Base-by-base conservation (phyloP, 2,113 vertebrate species). In the Dissostichus mawsoni region DNA sequence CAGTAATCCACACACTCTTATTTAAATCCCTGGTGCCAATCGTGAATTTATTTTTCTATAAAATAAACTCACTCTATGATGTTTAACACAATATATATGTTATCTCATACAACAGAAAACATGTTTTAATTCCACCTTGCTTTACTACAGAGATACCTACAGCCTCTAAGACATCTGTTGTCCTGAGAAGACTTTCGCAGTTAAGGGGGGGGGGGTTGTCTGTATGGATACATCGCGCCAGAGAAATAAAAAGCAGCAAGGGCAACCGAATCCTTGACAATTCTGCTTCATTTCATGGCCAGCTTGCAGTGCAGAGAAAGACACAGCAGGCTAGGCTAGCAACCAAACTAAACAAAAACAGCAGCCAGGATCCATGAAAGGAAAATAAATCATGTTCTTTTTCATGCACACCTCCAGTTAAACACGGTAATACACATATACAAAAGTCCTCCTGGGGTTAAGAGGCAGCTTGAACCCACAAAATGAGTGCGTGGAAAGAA, bases 311-410 rank as follows among this genome's bases (percentile, higher is more conserved):
- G 78, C 78, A 76, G 56, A 80, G 73, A 81, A 80, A 81, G 78
- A 84, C 73, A 84, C 80, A 80, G 84, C 68, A 62, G 81, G 82
- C 83, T 68, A 62, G 81, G 82, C 83, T 82, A 87, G 78, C 74
- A 83, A 91, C 89, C 88, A 92, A 92, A 88, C 85, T 78, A 91
- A 91, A 93, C 82, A 91, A 70, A 90, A 89, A 87, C 78, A 87
- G 72, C 64, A 84, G 79, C 78, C 85, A 89, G 84, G 78, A 65
- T 66, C 70, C 68, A 77, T 73, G 80, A 74, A 81, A 83, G 84
- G 81, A 89, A 92, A 89, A 91, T 11, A 87, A 90, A 87, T 88
- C 65, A 83, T 89, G 82, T 84, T 87, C 67, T 85, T 89, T 90
- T 86, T 90, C 70, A 90, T 81, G 64, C 76, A 85, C 76, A 85